Evolutionary conservation across 1,140 invertebrate genomes (phyloP).

Genomic region (Hyles vespertilio): DNA sequence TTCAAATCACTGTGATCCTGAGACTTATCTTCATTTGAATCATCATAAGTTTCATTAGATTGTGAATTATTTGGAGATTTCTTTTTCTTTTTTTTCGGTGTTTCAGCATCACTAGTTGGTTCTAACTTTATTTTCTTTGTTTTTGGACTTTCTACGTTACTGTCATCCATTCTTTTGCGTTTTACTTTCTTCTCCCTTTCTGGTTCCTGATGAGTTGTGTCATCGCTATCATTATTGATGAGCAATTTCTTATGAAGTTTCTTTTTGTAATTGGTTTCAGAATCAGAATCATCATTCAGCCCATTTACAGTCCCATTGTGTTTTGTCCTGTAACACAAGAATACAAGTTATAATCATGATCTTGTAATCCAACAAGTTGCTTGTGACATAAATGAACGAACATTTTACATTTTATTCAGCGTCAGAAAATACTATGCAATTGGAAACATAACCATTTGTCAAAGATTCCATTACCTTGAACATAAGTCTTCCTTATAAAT

Average conservation of each 20-base stretch:
- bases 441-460: too few species aligned
- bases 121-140: constrained; percentile 35
- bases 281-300: constrained; percentile 18
- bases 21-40: too few species aligned
- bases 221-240: constrained; percentile 11
- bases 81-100: constrained; percentile 26
- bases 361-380: too few species aligned
- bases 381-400: too few species aligned
- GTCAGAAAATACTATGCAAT: too few species aligned
- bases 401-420: too few species aligned
- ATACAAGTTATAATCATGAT: too few species aligned
- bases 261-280: constrained; percentile 23
- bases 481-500: too few species aligned
- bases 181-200: constrained; percentile 25
- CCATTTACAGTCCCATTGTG: constrained; percentile 3
- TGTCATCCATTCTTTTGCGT: constrained; percentile 17
- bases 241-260: constrained; percentile 25
- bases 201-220: background rate
- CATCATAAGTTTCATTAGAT: too few species aligned
- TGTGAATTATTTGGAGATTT: background rate
- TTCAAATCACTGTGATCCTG: too few species aligned
- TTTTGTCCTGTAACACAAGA: constrained; percentile 8
- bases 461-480: too few species aligned
- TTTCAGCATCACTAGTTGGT: constrained; percentile 36
- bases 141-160: constrained; percentile 16